Evolutionary conservation across 1,140 invertebrate genomes (phyloP).

Genomic region (Drosophila bocqueti): DNA sequence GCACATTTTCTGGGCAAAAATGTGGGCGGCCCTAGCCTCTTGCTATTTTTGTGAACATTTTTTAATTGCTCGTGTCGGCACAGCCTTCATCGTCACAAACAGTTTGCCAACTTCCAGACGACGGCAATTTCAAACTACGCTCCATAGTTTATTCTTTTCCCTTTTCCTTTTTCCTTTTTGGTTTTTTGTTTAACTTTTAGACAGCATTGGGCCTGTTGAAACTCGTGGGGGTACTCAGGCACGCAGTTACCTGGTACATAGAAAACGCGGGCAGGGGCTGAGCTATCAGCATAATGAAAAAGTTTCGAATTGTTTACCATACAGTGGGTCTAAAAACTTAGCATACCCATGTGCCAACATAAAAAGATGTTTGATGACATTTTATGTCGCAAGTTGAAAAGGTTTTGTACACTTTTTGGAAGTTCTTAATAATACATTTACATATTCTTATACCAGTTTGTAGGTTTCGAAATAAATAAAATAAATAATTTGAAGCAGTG

Average conservation of each 20-base stretch:
- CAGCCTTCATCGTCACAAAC: conserved; percentile 53
- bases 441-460: too few relatives aligned
- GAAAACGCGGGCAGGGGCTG: conserved; percentile 11
- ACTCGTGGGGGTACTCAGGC: conserved; percentile 32
- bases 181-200: conserved; percentile 64
- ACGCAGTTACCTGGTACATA: conserved; percentile 37
- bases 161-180: conserved; percentile 13
- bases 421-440: not conserved
- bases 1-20: conserved; percentile 39
- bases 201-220: conserved; percentile 48
- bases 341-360: conserved; percentile 2
- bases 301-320: conserved; percentile 69
- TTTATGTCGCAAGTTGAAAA: not conserved
- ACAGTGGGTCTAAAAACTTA: conserved; percentile 58
- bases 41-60: conserved; percentile 60
- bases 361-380: not conserved
- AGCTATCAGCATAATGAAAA: conserved; percentile 79
- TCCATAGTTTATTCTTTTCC: conserved; percentile 49
- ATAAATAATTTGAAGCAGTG: not conserved
- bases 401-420: not conserved
- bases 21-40: conserved; percentile 8
- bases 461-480: not conserved
- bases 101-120: conserved; percentile 61
- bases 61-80: conserved; percentile 79
- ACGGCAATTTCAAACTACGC: conserved; percentile 58